Conservation (phyloP, 2,888 invertebrate genomes). For the Ecliptopera silaceata region DNA sequence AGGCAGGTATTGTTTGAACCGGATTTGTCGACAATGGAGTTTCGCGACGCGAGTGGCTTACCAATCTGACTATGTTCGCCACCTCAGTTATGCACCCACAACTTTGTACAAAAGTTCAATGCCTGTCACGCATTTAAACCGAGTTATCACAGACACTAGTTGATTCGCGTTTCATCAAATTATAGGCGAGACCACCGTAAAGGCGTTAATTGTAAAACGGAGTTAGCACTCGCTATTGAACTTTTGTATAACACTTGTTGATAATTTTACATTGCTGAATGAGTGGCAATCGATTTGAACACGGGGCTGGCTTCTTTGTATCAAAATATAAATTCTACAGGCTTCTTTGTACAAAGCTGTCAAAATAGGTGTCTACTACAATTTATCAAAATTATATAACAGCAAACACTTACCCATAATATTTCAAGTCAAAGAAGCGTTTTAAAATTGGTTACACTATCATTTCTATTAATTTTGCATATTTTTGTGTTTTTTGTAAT, state of each 20-base stretch:
- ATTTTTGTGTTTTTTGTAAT: slow-evolving; percentile 40
- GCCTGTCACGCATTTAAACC: slow-evolving; percentile 40
- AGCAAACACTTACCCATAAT: slow-evolving; percentile 56
- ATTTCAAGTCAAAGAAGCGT: slow-evolving; percentile 34
- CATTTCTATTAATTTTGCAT: slow-evolving; percentile 43
- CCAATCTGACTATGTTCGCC: slow-evolving; percentile 35
- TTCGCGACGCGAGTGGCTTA: slow-evolving; percentile 4
- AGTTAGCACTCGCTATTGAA: slow-evolving; percentile 53
- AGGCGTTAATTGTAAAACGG: background rate
- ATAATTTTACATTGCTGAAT: slow-evolving; percentile 36
- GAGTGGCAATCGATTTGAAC: slow-evolving; percentile 59
- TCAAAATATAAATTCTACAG: slow-evolving; percentile 45
- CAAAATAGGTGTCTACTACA: slow-evolving; percentile 52
- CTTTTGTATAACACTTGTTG: slow-evolving; percentile 57
- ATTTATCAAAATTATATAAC: slow-evolving; percentile 15
- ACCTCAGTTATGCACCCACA: slow-evolving; percentile 52
- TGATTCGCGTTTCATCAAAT: slow-evolving; percentile 1
- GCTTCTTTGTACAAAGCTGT: slow-evolving; percentile 76
- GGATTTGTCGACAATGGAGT: background rate
- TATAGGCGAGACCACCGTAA: background rate
- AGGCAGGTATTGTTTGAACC: slow-evolving; percentile 6
- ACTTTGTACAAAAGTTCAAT: slow-evolving; percentile 78
- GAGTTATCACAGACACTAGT: background rate
- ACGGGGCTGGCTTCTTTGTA: slow-evolving; percentile 58
- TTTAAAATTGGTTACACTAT: slow-evolving; percentile 30